Conservation (phyloP, 2,888 invertebrate species). For the Synergus gifuensis region DNA sequence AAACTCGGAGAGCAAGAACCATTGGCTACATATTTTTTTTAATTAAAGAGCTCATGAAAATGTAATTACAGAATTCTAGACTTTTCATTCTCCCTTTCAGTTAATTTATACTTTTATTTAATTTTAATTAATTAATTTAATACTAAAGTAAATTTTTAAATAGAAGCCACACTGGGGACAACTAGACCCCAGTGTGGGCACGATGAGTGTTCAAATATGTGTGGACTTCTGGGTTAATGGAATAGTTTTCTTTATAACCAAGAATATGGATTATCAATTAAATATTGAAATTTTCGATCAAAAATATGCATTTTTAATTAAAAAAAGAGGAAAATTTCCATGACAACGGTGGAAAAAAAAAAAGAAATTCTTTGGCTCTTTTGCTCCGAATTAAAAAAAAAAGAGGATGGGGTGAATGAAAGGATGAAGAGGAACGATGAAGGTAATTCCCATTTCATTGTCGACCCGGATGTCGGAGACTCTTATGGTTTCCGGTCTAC, state of each 20-base stretch:
- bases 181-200: too few relatives aligned
- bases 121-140: not conserved
- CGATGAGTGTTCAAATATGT: too few relatives aligned
- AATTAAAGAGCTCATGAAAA: not conserved
- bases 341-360: too few relatives aligned
- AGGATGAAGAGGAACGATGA: slow-evolving; percentile 19
- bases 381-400: slow-evolving; percentile 8
- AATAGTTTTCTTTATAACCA: too few relatives aligned
- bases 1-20: not conserved
- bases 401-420: slow-evolving; percentile 30
- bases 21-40: not conserved
- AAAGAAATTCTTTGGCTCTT: not conserved
- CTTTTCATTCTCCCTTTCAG: not conserved
- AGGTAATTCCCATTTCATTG: slow-evolving; percentile 1
- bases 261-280: too few relatives aligned
- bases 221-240: too few relatives aligned
- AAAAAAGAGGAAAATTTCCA: too few relatives aligned
- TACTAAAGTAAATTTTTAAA: too few relatives aligned
- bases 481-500: slow-evolving; percentile 13
- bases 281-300: too few relatives aligned
- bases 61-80: not conserved
- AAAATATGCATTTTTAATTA: too few relatives aligned
- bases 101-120: not conserved
- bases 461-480: slow-evolving; percentile 4
- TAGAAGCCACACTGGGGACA: too few relatives aligned